These are phyloP conservation scores for Oscarella lobularis DNA, from an alignment of 37 sponge, comb jelly and placozoan species.

Conservation along the genomic window DNA sequence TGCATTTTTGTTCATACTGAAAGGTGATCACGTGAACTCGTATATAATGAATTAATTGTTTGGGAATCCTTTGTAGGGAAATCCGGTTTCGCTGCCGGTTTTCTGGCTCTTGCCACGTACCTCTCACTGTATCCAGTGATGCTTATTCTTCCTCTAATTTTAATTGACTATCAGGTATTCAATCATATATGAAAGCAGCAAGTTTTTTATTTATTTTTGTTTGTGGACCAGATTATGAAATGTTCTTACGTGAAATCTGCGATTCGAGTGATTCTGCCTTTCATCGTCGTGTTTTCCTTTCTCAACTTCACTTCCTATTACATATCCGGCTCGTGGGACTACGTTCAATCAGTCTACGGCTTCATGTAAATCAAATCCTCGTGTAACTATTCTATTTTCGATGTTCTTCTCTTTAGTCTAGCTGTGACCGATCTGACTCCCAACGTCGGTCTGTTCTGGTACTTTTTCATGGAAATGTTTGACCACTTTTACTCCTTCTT, in stretches of 20 bases:
- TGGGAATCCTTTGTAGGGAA: too few relatives aligned
- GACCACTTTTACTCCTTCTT: constrained; percentile 90
- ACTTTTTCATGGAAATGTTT: constrained; percentile 95
- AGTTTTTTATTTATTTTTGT: too few relatives aligned
- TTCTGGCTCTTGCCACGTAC: constrained; percentile 53
- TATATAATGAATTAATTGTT: too few relatives aligned
- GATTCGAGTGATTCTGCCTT: too few relatives aligned
- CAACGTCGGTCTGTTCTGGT: constrained; percentile 95
- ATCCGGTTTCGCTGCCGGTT: too few relatives aligned
- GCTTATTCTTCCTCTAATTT: constrained; percentile 58
- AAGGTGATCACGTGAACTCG: constrained; percentile 54
- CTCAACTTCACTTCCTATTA: too few relatives aligned
- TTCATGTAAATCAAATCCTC: constrained; percentile 39
- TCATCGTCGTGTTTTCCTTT: too few relatives aligned
- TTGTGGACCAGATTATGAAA: too few relatives aligned
- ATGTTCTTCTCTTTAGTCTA: constrained; percentile 17
- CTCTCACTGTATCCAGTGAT: constrained; percentile 78
- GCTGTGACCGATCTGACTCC: constrained; percentile 82
- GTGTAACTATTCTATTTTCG: not conserved
- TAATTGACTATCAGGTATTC: constrained; percentile 46
- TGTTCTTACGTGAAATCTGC: too few relatives aligned
- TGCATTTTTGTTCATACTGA: constrained; percentile 30
- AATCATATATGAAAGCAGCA: too few relatives aligned
- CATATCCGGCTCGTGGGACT: constrained; percentile 70
- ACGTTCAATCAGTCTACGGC: constrained; percentile 43